phyloP scores from a whole-genome alignment of 2,888 invertebrate genomes.

The Metellina segmentata region DNA sequence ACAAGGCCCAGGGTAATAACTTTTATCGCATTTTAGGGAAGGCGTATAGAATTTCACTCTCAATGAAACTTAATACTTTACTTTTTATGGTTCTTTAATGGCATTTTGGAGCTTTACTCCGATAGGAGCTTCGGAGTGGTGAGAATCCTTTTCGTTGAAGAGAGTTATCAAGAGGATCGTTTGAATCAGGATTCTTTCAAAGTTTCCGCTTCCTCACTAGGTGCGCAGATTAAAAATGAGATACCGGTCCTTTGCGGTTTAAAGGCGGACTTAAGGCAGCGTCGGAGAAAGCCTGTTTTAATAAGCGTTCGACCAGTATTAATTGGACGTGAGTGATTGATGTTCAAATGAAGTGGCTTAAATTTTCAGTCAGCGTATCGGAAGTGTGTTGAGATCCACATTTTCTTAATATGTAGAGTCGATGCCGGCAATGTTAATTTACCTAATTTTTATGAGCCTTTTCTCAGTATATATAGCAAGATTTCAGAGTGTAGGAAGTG shows the following conservation, averaged over 20 bases:
- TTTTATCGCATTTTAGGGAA: slow-evolving; percentile 55
- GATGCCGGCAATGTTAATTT: too few relatives aligned
- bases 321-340: not conserved
- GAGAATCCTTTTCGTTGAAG: not conserved
- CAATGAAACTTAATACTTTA: slow-evolving; percentile 53
- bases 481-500: too few relatives aligned
- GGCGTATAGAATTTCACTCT: slow-evolving; percentile 43
- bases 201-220: not conserved
- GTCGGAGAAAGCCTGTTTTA: not conserved
- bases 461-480: too few relatives aligned
- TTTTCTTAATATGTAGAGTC: too few relatives aligned
- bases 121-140: slow-evolving; percentile 1
- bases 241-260: not conserved
- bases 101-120: slow-evolving; percentile 15
- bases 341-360: not conserved
- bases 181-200: slow-evolving; percentile 27
- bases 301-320: not conserved
- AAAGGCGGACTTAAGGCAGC: not conserved
- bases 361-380: too few relatives aligned
- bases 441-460: too few relatives aligned
- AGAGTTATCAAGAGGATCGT: slow-evolving; percentile 20
- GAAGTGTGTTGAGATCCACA: too few relatives aligned
- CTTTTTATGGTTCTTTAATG: slow-evolving; percentile 54
- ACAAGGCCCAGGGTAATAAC: slow-evolving; percentile 46
- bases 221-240: not conserved